Percentiles rank a stretch among this genome's conserved stretches.
Conservation (phyloP, 2,797 vertebrate species). For the Pteropus rufus region DNA sequence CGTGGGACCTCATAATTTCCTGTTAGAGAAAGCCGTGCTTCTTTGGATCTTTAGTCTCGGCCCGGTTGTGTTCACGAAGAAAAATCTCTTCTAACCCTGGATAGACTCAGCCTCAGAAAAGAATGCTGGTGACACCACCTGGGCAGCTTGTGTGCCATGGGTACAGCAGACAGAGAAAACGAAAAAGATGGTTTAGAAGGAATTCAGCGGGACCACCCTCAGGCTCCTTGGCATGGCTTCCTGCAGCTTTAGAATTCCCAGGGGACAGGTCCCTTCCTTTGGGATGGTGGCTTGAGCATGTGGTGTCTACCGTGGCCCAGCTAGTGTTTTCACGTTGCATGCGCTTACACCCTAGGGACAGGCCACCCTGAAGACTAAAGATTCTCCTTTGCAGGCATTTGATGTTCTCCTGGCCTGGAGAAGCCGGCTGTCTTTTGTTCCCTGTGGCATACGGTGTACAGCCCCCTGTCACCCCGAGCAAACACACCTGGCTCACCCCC, state of each 20-base stretch:
- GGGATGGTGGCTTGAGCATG: not conserved
- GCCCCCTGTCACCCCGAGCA: constrained; percentile 58
- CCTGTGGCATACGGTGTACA: constrained; percentile 9
- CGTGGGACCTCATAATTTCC: not conserved
- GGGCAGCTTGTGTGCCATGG: not conserved
- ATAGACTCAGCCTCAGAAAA: not conserved
- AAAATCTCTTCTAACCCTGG: not conserved
- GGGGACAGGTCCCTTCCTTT: not conserved
- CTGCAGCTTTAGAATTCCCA: not conserved
- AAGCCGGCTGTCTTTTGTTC: constrained; percentile 50
- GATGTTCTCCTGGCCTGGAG: constrained; percentile 49
- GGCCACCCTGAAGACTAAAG: constrained; percentile 42
- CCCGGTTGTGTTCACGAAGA: not conserved
- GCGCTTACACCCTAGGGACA: not conserved
- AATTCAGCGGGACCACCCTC: not conserved
- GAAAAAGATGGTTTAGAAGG: not conserved
- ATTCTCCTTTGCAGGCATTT: constrained; percentile 32
- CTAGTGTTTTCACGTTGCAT: not conserved
- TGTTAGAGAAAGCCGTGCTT: not conserved
- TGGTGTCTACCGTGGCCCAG: constrained; percentile 27
- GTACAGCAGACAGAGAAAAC: not conserved
- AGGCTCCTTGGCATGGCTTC: not conserved
- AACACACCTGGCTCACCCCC: constrained; percentile 66
- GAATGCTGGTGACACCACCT: not conserved
- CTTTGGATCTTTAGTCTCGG: not conserved